phyloP scores from a whole-genome alignment of 2,113 vertebrate species.

The Trogon surrucura region DNA sequence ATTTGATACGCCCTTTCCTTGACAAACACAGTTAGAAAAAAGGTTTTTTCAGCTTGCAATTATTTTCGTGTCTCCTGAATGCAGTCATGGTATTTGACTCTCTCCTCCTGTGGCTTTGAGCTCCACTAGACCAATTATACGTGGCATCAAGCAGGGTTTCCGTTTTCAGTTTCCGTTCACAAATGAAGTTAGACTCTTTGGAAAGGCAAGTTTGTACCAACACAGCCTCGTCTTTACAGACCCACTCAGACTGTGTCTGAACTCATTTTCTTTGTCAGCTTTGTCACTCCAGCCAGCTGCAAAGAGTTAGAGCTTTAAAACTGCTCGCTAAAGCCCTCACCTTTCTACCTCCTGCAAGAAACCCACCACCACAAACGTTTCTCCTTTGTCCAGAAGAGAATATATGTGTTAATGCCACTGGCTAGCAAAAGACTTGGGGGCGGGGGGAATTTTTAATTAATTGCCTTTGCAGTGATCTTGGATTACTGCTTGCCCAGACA shows the following conservation, averaged over 20 bases:
- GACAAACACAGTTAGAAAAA: neutral
- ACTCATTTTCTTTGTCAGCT: neutral
- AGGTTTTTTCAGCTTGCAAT: neutral
- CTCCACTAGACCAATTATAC: neutral
- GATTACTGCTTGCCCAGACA: neutral
- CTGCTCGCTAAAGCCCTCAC: neutral
- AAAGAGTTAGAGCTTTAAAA: neutral
- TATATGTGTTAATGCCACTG: accelerated
- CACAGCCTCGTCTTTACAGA: neutral
- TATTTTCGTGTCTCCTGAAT: constrained; percentile 23
- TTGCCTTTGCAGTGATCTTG: neutral
- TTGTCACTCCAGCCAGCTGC: neutral
- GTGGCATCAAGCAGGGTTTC: constrained; percentile 13
- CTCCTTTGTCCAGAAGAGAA: neutral
- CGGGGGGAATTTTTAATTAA: neutral
- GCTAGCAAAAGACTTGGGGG: neutral
- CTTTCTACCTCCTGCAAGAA: neutral
- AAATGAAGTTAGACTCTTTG: neutral
- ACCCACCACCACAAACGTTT: neutral
- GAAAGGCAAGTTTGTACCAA: neutral
- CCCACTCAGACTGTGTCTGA: neutral
- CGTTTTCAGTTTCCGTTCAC: neutral
- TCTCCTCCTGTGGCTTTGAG: constrained; percentile 2
- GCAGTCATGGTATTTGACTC: constrained; percentile 13
- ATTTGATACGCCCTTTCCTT: neutral